Conservation (phyloP, 2,888 invertebrate genomes). For the Timandra comae region DNA sequence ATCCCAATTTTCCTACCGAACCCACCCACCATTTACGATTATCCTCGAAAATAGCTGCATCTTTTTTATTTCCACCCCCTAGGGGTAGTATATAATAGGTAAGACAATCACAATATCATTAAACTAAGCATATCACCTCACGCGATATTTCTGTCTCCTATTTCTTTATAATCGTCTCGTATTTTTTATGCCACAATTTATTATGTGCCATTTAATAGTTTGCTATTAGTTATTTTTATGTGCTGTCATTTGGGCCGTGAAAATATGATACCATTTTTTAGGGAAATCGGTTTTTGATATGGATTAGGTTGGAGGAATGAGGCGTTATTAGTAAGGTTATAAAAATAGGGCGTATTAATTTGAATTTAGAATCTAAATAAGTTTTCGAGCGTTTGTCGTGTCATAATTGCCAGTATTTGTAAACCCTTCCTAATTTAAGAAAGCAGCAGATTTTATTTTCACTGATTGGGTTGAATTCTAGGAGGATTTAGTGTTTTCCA, state of each 20-base stretch:
- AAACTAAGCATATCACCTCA: slow-evolving; percentile 47
- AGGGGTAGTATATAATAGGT: slow-evolving; percentile 33
- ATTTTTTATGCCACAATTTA: slow-evolving; percentile 24
- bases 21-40: slow-evolving; percentile 1
- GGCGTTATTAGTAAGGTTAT: too few relatives aligned
- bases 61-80: slow-evolving; percentile 23
- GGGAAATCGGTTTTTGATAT: too few relatives aligned
- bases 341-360: too few relatives aligned
- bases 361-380: too few relatives aligned
- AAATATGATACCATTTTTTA: too few relatives aligned
- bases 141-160: slow-evolving; percentile 39
- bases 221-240: slow-evolving; percentile 25
- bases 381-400: too few relatives aligned
- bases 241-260: slow-evolving; percentile 4
- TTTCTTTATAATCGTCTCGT: slow-evolving; percentile 21
- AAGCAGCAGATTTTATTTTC: too few relatives aligned
- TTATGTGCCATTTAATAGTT: slow-evolving; percentile 24
- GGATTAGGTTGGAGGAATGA: too few relatives aligned
- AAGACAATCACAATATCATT: slow-evolving; percentile 57
- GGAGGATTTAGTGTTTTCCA: too few relatives aligned
- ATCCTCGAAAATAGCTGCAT: slow-evolving; percentile 2
- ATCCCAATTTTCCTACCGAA: slow-evolving; percentile 16
- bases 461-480: too few relatives aligned
- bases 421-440: too few relatives aligned
- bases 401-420: too few relatives aligned